These are phyloP conservation scores for Apamea crenata DNA, from an alignment of 2,888 invertebrate genomes.

Conservation along the genomic window DNA sequence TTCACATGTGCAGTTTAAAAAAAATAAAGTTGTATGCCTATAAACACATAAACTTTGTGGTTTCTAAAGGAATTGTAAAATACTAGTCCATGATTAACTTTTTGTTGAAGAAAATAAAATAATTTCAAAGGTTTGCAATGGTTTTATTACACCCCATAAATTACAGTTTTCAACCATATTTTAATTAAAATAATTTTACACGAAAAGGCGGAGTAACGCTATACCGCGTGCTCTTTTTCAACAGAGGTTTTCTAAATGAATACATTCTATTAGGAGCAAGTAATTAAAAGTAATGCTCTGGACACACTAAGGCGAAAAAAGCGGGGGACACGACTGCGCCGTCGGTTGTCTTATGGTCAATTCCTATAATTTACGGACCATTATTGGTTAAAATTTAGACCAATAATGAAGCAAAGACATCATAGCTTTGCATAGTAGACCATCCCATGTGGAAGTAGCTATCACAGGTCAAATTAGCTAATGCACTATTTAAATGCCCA, in stretches of 20 bases:
- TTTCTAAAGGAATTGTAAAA: constrained; percentile 36
- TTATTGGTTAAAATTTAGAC: too few relatives aligned
- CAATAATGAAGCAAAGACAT: too few relatives aligned
- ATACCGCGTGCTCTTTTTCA: not conserved
- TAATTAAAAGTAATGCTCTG: not conserved
- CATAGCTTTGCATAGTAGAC: too few relatives aligned
- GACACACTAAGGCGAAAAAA: not conserved
- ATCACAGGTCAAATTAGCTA: too few relatives aligned
- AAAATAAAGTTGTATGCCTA: constrained; percentile 15
- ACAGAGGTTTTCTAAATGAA: not conserved
- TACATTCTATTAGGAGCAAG: not conserved
- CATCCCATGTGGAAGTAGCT: too few relatives aligned
- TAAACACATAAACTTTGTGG: constrained; percentile 5
- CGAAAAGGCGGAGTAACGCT: constrained; percentile 17
- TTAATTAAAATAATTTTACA: constrained; percentile 5
- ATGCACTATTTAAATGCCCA: too few relatives aligned
- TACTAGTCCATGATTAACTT: constrained; percentile 37
- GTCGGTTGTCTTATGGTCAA: too few relatives aligned
- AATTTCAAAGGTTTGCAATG: constrained; percentile 51
- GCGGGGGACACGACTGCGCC: too few relatives aligned
- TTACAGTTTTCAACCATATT: constrained; percentile 6
- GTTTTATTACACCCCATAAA: constrained; percentile 44
- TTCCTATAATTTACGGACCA: too few relatives aligned
- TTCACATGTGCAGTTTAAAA: constrained; percentile 47
- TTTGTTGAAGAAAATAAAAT: constrained; percentile 59